Evolutionary conservation across 2,888 invertebrate genomes (phyloP).

Genomic region (Eugnorisma glareosa): DNA sequence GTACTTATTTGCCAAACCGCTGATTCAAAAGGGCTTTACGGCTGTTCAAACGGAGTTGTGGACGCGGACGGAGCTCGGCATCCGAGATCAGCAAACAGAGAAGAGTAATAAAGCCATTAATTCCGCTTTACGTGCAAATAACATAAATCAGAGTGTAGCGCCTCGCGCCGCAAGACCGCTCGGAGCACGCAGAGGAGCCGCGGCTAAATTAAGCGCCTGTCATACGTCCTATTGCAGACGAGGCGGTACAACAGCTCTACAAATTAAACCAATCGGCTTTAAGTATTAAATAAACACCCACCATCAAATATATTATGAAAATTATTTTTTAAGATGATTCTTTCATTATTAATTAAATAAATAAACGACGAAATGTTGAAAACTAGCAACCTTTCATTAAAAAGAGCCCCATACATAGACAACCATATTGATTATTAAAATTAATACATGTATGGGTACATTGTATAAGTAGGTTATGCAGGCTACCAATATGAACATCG

Average conservation of each 20-base stretch:
- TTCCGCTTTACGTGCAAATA: slow-evolving; percentile 90
- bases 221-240: slow-evolving; percentile 80
- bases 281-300: slow-evolving; percentile 49
- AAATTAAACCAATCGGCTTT: slow-evolving; percentile 78
- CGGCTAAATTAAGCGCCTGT: slow-evolving; percentile 85
- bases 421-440: neutral
- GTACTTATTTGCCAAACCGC: slow-evolving; percentile 74
- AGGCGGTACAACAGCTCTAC: slow-evolving; percentile 74
- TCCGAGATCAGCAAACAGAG: slow-evolving; percentile 87
- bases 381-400: neutral
- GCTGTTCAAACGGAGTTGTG: slow-evolving; percentile 79
- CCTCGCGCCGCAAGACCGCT: slow-evolving; percentile 86
- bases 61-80: slow-evolving; percentile 78
- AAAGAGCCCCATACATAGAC: neutral
- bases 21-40: slow-evolving; percentile 80
- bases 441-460: neutral
- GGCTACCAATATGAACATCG: neutral
- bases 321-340: neutral
- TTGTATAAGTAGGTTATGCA: neutral
- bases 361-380: neutral
- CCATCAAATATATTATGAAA: neutral
- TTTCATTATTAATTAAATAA: neutral
- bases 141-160: slow-evolving; percentile 89
- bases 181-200: slow-evolving; percentile 79
- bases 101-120: slow-evolving; percentile 90